Evolutionary conservation across 2,888 invertebrate genomes (phyloP).

Genomic region (Archips xylosteana): DNA sequence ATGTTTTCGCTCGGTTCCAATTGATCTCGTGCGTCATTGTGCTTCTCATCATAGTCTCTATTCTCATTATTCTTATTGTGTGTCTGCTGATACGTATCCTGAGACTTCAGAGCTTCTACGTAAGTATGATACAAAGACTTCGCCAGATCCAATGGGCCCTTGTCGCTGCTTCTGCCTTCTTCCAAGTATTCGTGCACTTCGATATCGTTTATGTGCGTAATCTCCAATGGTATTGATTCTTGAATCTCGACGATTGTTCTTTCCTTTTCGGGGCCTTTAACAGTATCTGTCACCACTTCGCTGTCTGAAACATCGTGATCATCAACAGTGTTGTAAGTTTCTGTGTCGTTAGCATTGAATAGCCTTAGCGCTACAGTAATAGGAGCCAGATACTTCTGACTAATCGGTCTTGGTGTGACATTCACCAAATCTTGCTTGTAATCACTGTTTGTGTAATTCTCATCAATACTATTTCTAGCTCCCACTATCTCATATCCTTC

Average conservation of each 20-base stretch:
- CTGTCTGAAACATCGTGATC: slow-evolving; percentile 75
- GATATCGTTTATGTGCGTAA: slow-evolving; percentile 78
- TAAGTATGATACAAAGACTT: slow-evolving; percentile 71
- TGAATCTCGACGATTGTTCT: slow-evolving; percentile 88
- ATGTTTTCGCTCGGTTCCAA: slow-evolving; percentile 70
- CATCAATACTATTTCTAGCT: slow-evolving; percentile 63
- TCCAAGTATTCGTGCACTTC: slow-evolving; percentile 78
- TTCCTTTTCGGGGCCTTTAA: slow-evolving; percentile 69
- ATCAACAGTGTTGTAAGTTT: slow-evolving; percentile 68
- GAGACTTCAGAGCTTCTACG: slow-evolving; percentile 68
- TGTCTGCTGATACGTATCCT: slow-evolving; percentile 68
- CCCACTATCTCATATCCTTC: slow-evolving; percentile 78
- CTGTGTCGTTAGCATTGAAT: slow-evolving; percentile 75
- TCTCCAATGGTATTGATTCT: slow-evolving; percentile 86
- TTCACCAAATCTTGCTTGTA: slow-evolving; percentile 60
- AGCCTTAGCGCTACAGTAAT: slow-evolving; percentile 86
- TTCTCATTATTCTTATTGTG: slow-evolving; percentile 66
- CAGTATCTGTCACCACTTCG: slow-evolving; percentile 69
- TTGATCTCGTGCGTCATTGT: slow-evolving; percentile 60
- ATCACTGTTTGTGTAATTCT: slow-evolving; percentile 52
- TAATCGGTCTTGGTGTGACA: slow-evolving; percentile 85
- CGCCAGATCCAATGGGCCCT: slow-evolving; percentile 59
- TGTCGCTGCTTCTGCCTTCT: slow-evolving; percentile 69
- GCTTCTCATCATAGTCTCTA: slow-evolving; percentile 49
- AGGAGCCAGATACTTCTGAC: slow-evolving; percentile 85